These are phyloP conservation scores for Aulostomus chinensis DNA, from an alignment of 2,797 vertebrate species.

Conservation along the genomic window DNA sequence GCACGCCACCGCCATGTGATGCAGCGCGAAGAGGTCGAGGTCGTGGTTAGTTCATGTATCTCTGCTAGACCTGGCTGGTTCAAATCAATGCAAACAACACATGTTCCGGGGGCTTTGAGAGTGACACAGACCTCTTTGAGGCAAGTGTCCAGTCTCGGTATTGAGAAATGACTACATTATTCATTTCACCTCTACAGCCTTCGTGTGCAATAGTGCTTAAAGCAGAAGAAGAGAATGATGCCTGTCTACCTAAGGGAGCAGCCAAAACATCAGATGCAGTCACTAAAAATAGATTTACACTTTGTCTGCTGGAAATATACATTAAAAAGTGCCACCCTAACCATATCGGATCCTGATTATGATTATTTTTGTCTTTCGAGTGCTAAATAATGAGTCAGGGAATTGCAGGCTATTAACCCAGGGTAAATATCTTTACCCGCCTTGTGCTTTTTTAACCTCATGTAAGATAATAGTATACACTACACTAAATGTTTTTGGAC, in stretches of 20 bases:
- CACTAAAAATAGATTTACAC: constrained; percentile 36
- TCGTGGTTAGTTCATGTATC: too few relatives aligned
- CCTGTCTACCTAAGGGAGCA: constrained; percentile 25
- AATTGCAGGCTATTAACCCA: constrained; percentile 43
- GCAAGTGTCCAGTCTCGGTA: constrained; percentile 59
- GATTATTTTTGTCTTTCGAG: too few relatives aligned
- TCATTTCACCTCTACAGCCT: constrained; percentile 62
- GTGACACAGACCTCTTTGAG: constrained; percentile 47
- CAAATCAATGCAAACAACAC: too few relatives aligned
- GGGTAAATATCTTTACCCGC: constrained; percentile 60
- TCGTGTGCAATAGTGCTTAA: constrained; percentile 47
- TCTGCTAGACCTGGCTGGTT: too few relatives aligned
- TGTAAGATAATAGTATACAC: constrained; percentile 32
- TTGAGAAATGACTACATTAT: constrained; percentile 56
- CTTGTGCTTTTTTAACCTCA: constrained; percentile 45
- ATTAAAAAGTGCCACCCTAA: constrained; percentile 18
- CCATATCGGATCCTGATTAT: constrained; percentile 30
- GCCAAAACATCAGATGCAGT: constrained; percentile 23
- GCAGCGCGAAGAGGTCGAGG: too few relatives aligned
- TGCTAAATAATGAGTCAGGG: constrained; percentile 52
- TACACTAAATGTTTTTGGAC: constrained; percentile 36
- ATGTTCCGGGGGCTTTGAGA: constrained; percentile 49
- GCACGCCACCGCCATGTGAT: too few relatives aligned
- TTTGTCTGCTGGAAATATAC: constrained; percentile 29
- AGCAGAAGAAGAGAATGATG: constrained; percentile 26